Conservation (phyloP, 30 jellyfish, hydroid and myxozoan genomes). For the Mastigias papua region DNA sequence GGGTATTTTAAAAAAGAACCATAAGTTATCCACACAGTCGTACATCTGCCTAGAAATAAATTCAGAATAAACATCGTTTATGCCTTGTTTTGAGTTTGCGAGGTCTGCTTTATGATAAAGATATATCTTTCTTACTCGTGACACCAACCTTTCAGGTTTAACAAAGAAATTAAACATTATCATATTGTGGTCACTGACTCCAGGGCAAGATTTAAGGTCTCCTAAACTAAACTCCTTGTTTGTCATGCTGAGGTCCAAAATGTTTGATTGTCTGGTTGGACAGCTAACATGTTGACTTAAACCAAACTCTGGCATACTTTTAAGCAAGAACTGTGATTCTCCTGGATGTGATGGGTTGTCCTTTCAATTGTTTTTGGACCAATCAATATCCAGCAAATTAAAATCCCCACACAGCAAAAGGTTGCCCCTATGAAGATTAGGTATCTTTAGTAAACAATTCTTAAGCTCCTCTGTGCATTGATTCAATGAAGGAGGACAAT, state of each 20-base stretch:
- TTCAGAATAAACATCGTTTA: slow-evolving; percentile 44
- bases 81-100: slow-evolving; percentile 51
- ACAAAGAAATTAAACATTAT: slow-evolving; percentile 50
- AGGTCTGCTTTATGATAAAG: slow-evolving; percentile 59
- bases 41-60: slow-evolving; percentile 52
- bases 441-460: slow-evolving; percentile 39
- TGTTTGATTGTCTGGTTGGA: slow-evolving; percentile 46
- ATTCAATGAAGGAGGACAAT: slow-evolving; percentile 52
- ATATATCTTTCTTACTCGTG: slow-evolving; percentile 32
- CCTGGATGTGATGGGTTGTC: slow-evolving; percentile 59
- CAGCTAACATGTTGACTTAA: slow-evolving; percentile 50
- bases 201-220: slow-evolving; percentile 57
- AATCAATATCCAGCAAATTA: slow-evolving; percentile 52
- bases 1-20: slow-evolving; percentile 47
- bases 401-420: slow-evolving; percentile 55
- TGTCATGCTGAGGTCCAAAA: slow-evolving; percentile 52
- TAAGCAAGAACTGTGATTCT: slow-evolving; percentile 45
- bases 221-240: slow-evolving; percentile 64
- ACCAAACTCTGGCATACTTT: slow-evolving; percentile 50
- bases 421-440: slow-evolving; percentile 51
- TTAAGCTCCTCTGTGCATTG: slow-evolving; percentile 56
- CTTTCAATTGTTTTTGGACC: slow-evolving; percentile 46
- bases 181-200: slow-evolving; percentile 61
- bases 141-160: slow-evolving; percentile 49
- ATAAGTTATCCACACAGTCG: slow-evolving; percentile 52